These are phyloP conservation scores for Timema podura DNA, from an alignment of 2,888 invertebrate species.

Conservation along the genomic window DNA sequence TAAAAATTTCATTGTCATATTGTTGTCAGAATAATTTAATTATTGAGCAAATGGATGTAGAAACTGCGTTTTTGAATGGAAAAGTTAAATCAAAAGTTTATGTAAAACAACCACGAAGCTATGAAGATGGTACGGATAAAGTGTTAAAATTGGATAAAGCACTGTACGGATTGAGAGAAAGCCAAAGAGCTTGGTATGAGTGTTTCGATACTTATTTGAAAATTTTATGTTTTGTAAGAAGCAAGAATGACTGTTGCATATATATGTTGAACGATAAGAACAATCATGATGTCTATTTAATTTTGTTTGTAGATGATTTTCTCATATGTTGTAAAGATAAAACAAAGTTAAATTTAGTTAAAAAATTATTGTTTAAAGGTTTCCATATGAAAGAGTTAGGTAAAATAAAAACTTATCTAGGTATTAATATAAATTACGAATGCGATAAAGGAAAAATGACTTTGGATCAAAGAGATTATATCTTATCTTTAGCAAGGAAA, in stretches of 20 bases:
- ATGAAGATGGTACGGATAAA: background rate
- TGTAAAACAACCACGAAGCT: background rate
- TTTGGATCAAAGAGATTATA: background rate
- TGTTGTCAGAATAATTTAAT: constrained; percentile 9
- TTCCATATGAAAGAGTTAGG: background rate
- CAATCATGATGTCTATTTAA: background rate
- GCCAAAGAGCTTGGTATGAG: background rate
- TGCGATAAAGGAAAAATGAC: too few species aligned
- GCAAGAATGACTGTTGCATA: background rate
- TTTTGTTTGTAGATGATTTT: background rate
- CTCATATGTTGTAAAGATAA: constrained; percentile 7
- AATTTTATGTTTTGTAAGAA: background rate
- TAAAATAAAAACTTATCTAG: constrained; percentile 19
- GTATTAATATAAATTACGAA: too few species aligned
- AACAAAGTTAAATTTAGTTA: background rate
- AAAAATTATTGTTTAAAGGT: constrained; percentile 11
- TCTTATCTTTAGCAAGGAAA: background rate
- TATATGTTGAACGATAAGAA: background rate
- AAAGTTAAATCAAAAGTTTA: background rate
- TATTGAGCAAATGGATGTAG: constrained; percentile 5
- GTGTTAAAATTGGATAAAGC: background rate
- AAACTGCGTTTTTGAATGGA: background rate
- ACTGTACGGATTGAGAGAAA: background rate
- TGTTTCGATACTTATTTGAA: background rate
- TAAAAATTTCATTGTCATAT: constrained; percentile 1